A percentile compares a stretch with the other conserved stretches of the same genome.
These are phyloP conservation scores for Yponomeuta cagnagella DNA, from an alignment of 2,888 invertebrate species.

Conservation along the genomic window DNA sequence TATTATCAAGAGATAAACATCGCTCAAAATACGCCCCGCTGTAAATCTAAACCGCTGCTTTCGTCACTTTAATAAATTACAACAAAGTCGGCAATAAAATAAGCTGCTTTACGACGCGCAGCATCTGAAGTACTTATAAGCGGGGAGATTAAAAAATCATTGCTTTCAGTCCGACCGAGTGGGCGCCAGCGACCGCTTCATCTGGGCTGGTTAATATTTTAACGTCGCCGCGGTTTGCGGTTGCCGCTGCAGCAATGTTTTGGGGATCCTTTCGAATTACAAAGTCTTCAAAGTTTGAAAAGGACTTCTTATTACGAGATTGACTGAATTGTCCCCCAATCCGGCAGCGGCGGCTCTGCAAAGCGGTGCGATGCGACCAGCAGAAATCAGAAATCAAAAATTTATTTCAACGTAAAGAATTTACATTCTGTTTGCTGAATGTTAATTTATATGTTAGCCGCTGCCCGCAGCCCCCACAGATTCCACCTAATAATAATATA, in stretches of 20 bases:
- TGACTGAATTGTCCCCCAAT: no score
- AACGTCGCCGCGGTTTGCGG: not conserved
- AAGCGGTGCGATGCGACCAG: no score
- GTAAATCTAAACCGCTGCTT: not conserved
- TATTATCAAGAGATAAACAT: not conserved
- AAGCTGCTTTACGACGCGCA: conserved; percentile 2
- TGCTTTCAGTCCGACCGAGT: conserved; percentile 27
- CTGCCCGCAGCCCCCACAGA: no score
- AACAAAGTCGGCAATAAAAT: conserved; percentile 6
- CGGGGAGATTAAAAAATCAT: conserved; percentile 41
- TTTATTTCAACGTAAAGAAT: no score
- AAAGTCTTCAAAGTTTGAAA: no score
- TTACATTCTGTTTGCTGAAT: no score
- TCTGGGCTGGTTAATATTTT: conserved; percentile 11
- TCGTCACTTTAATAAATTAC: conserved; percentile 3
- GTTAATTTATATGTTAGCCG: no score
- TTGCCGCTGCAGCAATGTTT: not conserved
- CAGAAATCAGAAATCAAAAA: no score
- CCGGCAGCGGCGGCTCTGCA: no score
- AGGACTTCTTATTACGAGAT: no score
- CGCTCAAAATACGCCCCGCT: not conserved
- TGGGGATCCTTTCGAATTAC: no score
- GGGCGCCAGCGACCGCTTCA: conserved; percentile 22
- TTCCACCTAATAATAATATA: no score
- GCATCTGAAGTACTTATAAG: conserved; percentile 23